A percentile compares a stretch with the other conserved stretches of the same genome.
phyloP scores from a whole-genome alignment of 2,888 invertebrate genomes.

The Lamellibrachia satsuma region DNA sequence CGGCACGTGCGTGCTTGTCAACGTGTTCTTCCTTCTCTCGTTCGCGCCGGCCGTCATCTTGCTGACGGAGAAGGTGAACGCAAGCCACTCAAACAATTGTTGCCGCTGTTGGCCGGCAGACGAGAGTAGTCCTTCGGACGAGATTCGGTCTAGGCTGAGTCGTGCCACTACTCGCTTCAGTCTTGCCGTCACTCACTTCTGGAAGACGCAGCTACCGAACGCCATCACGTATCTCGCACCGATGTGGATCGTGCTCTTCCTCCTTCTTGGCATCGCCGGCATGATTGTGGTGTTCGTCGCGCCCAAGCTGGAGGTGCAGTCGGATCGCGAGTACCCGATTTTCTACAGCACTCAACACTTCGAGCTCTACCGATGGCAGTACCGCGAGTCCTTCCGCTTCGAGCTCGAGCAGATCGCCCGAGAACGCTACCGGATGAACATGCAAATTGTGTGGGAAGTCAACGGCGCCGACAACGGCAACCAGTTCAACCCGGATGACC shows the following conservation, averaged over 20 bases:
- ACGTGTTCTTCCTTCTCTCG: constrained; percentile 88
- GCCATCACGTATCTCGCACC: constrained; percentile 64
- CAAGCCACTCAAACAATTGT: constrained; percentile 41
- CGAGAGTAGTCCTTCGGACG: not conserved
- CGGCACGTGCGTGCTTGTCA: constrained; percentile 88
- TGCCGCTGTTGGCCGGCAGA: not conserved
- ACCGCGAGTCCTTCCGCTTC: constrained; percentile 73
- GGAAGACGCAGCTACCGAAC: constrained; percentile 59
- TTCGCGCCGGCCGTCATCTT: constrained; percentile 92
- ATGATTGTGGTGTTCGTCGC: constrained; percentile 33
- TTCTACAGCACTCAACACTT: constrained; percentile 78
- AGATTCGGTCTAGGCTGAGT: not conserved
- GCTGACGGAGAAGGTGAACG: constrained; percentile 72
- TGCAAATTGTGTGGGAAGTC: constrained; percentile 27
- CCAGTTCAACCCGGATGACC: constrained; percentile 81
- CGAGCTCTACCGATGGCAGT: constrained; percentile 83
- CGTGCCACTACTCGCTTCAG: constrained; percentile 48
- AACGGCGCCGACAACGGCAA: constrained; percentile 77
- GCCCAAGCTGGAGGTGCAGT: constrained; percentile 30
- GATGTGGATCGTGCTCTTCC: constrained; percentile 60
- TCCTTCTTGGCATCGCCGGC: constrained; percentile 28
- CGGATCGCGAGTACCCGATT: constrained; percentile 67
- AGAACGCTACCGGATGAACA: not conserved
- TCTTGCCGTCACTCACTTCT: constrained; percentile 53
- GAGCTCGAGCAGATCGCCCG: constrained; percentile 39